Conservation (phyloP, 2,888 invertebrate genomes). For the Callyntrura sp. region DNA sequence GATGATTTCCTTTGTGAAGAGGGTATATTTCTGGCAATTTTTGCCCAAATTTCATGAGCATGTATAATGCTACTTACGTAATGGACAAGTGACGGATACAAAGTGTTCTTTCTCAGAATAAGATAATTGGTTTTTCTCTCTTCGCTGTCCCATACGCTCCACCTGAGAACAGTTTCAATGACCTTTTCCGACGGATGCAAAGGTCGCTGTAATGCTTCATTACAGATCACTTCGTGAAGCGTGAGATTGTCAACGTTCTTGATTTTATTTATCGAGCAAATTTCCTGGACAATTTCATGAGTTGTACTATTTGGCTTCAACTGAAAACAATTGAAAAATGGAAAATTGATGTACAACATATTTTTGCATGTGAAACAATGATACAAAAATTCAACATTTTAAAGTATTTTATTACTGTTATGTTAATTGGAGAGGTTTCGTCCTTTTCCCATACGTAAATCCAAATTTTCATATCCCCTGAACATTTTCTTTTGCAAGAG, state of each 20-base stretch:
- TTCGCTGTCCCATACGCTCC: conserved; percentile 96
- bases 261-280: conserved; percentile 75
- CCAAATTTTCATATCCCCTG: conserved; percentile 88
- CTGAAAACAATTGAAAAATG: conserved; percentile 68
- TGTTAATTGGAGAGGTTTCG: conserved; percentile 80
- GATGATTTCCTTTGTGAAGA: neutral
- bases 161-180: conserved; percentile 88
- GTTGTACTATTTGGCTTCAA: conserved; percentile 81
- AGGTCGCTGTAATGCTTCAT: conserved; percentile 90
- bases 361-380: too few species aligned
- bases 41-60: neutral
- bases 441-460: conserved; percentile 90
- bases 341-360: too few species aligned
- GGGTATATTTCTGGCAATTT: too few species aligned
- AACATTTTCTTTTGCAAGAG: conserved; percentile 84
- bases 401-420: conserved; percentile 77
- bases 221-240: conserved; percentile 92
- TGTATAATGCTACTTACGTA: conserved; percentile 84
- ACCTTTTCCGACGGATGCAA: conserved; percentile 91
- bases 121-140: conserved; percentile 94
- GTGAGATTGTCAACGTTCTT: conserved; percentile 88
- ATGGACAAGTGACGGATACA: conserved; percentile 84
- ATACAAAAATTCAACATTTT: neutral
- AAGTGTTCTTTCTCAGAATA: conserved; percentile 87
- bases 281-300: conserved; percentile 80